Percentiles rank a stretch among this genome's conserved stretches.
Conservation (phyloP, 2,888 invertebrate species). For the Drosophila barbarae region DNA sequence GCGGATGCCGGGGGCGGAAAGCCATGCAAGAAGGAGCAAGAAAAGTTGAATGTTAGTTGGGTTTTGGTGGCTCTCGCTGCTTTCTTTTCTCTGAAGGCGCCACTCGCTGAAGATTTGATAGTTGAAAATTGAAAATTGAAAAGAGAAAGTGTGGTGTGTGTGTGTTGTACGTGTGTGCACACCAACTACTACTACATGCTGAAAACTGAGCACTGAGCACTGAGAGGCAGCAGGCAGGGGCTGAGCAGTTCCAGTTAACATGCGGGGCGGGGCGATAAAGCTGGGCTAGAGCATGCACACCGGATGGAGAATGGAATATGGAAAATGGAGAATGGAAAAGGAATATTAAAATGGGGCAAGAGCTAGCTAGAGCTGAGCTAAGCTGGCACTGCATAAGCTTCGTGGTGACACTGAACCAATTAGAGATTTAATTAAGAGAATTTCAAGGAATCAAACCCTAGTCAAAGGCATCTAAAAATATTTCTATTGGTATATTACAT, state of each 20-base stretch:
- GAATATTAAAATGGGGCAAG: slow-evolving; percentile 3
- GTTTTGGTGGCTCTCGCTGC: slow-evolving; percentile 2
- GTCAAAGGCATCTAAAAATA: no score
- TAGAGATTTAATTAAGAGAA: neutral
- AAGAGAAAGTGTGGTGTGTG: slow-evolving; percentile 15
- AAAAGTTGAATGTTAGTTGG: slow-evolving; percentile 12
- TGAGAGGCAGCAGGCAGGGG: slow-evolving; percentile 8
- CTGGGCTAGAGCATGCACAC: slow-evolving; percentile 19
- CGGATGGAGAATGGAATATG: neutral
- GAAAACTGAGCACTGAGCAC: neutral
- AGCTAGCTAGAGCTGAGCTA: slow-evolving; percentile 2
- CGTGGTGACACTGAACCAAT: slow-evolving; percentile 18
- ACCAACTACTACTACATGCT: slow-evolving; percentile 22
- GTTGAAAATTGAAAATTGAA: slow-evolving; percentile 25
- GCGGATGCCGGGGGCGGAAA: slow-evolving; percentile 6
- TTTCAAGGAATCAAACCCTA: neutral
- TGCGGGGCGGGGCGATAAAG: slow-evolving; percentile 7
- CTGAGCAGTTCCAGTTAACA: slow-evolving; percentile 7
- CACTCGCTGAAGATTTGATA: slow-evolving; percentile 27
- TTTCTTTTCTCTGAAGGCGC: slow-evolving; percentile 13
- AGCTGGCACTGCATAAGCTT: slow-evolving; percentile 7
- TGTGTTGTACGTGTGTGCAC: slow-evolving; percentile 18
- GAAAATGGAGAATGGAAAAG: neutral
- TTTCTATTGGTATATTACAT: neutral
- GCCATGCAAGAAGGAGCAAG: slow-evolving; percentile 27